Evolutionary conservation across 1,140 invertebrate genomes (phyloP).

Genomic region (Aradophagus sp.): DNA sequence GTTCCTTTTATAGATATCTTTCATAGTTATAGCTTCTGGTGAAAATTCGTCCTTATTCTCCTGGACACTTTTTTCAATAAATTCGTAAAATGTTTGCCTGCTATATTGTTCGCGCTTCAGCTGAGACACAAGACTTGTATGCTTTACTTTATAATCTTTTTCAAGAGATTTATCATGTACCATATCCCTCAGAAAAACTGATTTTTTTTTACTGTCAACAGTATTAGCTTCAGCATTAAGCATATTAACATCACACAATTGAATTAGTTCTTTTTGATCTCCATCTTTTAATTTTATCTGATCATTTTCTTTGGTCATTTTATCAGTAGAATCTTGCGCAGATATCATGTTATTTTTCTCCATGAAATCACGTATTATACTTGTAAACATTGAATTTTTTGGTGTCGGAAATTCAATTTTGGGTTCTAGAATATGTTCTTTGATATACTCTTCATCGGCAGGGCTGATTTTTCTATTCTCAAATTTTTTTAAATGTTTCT

Average conservation of each 20-base stretch:
- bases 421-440: constrained; percentile 54
- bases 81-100: constrained; percentile 31
- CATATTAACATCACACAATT: too few species aligned
- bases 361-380: too few species aligned
- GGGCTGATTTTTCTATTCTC: constrained; percentile 75
- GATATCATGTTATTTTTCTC: too few species aligned
- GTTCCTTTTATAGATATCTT: constrained; percentile 17
- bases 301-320: too few species aligned
- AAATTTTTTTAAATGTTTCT: constrained; percentile 81
- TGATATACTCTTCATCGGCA: constrained; percentile 50
- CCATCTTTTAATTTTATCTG: too few species aligned
- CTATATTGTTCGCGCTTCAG: not conserved
- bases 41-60: not conserved
- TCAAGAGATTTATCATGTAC: too few species aligned
- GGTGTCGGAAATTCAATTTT: constrained; percentile 31
- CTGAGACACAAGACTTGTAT: not conserved
- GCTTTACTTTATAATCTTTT: too few species aligned
- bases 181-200: too few species aligned
- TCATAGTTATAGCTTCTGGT: constrained; percentile 21
- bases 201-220: too few species aligned
- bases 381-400: constrained; percentile 6
- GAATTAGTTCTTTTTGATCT: too few species aligned
- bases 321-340: too few species aligned
- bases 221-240: too few species aligned
- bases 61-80: constrained; percentile 26